These are phyloP conservation scores for Eristalinus aeneus DNA, from an alignment of 2,888 invertebrate genomes.

Conservation along the genomic window DNA sequence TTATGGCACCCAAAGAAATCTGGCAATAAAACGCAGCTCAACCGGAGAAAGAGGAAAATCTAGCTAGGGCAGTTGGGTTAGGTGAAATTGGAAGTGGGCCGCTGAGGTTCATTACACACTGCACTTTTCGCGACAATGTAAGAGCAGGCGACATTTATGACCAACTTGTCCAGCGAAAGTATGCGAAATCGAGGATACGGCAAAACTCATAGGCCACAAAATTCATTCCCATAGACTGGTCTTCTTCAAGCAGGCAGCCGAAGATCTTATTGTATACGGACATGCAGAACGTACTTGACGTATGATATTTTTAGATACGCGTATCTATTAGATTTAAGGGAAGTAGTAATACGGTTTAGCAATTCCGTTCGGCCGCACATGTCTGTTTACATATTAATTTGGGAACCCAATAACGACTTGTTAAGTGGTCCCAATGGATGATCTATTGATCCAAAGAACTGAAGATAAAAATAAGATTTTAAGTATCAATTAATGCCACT, in stretches of 20 bases:
- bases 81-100: background rate
- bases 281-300: background rate
- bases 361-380: background rate
- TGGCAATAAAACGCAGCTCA: background rate
- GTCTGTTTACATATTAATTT: constrained; percentile 33
- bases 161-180: constrained; percentile 6
- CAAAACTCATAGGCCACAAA: background rate
- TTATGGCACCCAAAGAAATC: background rate
- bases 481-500: constrained; percentile 64
- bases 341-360: background rate
- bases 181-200: background rate
- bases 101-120: constrained; percentile 11
- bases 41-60: background rate
- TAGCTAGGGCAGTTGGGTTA: background rate
- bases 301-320: background rate
- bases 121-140: constrained; percentile 21
- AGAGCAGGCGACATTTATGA: background rate
- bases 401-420: constrained; percentile 50
- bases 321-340: background rate
- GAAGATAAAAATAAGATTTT: constrained; percentile 54
- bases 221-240: background rate
- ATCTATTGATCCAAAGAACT: constrained; percentile 54
- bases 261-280: background rate
- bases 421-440: constrained; percentile 60
- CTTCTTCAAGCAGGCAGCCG: background rate